Percentiles rank a stretch among this genome's conserved stretches.
phyloP scores from a whole-genome alignment of 2,888 invertebrate species.

The Lasioglossum pauxillum region DNA sequence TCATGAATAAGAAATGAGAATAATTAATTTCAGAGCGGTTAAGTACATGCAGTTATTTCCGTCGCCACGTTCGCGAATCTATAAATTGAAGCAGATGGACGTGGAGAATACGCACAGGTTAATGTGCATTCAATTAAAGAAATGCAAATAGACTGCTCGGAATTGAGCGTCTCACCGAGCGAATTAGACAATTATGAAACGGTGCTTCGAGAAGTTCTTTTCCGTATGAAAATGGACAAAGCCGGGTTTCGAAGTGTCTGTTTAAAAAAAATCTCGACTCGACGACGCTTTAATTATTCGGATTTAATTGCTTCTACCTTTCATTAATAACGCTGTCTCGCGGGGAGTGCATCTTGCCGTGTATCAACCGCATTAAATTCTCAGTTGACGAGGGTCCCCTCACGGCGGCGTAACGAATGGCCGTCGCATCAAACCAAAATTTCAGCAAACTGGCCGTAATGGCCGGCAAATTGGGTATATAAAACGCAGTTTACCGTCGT shows the following conservation, averaged over 20 bases:
- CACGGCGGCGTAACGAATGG: conserved; percentile 36
- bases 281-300: background rate
- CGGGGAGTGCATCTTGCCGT: conserved; percentile 21
- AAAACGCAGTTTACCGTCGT: conserved; percentile 48
- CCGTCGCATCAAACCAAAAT: conserved; percentile 54
- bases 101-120: background rate
- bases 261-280: background rate
- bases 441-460: conserved; percentile 49
- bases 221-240: background rate
- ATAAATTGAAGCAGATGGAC: background rate
- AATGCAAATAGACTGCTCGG: background rate
- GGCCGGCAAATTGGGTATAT: conserved; percentile 41
- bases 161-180: background rate
- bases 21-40: background rate
- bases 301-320: conserved; percentile 4
- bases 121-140: background rate
- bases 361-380: conserved; percentile 40
- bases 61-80: background rate
- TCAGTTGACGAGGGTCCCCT: conserved; percentile 40
- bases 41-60: background rate
- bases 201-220: background rate
- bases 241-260: background rate
- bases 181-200: background rate
- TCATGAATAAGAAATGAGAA: background rate
- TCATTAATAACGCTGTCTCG: conserved; percentile 6